phyloP scores from a whole-genome alignment of 2,797 vertebrate genomes.

The Delichon dasypus region DNA sequence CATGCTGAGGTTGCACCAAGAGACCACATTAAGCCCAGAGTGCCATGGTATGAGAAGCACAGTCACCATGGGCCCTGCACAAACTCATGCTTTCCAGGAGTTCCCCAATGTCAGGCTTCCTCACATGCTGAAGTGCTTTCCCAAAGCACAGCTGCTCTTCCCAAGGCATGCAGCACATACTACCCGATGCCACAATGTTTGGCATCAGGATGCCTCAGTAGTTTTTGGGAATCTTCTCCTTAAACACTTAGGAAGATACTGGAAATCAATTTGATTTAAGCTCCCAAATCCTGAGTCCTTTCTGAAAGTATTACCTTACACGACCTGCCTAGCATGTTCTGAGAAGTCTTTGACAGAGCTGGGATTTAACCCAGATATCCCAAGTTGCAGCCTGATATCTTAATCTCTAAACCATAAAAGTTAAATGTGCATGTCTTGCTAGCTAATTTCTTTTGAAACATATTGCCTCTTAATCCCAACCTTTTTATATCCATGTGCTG shows the following conservation, averaged over 20 bases:
- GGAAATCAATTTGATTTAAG: slow-evolving; percentile 29
- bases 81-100: background rate
- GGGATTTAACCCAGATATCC: slow-evolving; percentile 35
- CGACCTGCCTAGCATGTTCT: background rate
- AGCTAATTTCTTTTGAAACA: slow-evolving; percentile 34
- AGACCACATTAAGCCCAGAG: background rate
- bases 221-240: background rate
- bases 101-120: background rate
- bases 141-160: background rate
- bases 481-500: background rate
- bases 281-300: slow-evolving; percentile 10
- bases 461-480: slow-evolving; percentile 4
- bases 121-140: background rate
- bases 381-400: background rate
- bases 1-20: background rate
- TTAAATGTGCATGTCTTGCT: background rate
- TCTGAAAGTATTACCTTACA: slow-evolving; percentile 22
- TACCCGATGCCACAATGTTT: background rate
- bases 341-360: slow-evolving; percentile 12
- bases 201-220: background rate
- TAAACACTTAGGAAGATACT: slow-evolving; percentile 19
- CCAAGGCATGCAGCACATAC: background rate
- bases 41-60: background rate
- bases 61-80: background rate
- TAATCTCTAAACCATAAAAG: slow-evolving; percentile 18